Conservation (phyloP, 2,888 invertebrate genomes). For the Pachycephus smyrnensis region DNA sequence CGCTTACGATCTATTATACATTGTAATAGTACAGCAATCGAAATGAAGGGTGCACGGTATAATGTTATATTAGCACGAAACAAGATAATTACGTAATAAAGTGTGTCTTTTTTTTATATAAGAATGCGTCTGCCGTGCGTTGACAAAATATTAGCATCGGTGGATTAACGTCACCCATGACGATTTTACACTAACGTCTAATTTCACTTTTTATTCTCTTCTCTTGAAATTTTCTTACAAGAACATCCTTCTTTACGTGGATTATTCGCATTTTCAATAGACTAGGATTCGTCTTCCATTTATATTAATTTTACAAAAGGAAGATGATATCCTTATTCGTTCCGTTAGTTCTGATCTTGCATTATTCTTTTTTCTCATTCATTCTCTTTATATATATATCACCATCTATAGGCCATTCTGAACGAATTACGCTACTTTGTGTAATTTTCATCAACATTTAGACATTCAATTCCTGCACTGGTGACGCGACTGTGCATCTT, state of each 20-base stretch:
- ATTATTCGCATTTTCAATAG: background rate
- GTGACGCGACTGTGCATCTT: background rate
- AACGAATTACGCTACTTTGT: background rate
- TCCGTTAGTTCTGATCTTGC: background rate
- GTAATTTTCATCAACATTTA: background rate
- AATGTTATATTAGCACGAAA: background rate
- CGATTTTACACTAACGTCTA: background rate
- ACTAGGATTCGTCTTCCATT: background rate
- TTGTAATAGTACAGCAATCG: background rate
- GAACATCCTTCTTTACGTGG: background rate
- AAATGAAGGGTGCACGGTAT: background rate
- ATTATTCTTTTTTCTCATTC: background rate
- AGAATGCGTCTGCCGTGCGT: background rate
- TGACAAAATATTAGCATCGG: background rate
- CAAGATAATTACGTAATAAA: background rate
- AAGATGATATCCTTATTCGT: background rate
- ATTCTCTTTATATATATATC: background rate
- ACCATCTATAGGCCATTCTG: background rate
- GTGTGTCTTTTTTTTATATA: background rate
- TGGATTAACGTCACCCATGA: background rate
- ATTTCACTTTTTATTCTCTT: background rate
- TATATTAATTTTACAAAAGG: background rate
- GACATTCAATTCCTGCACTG: slow-evolving; percentile 6
- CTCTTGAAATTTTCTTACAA: background rate
- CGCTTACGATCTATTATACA: slow-evolving; percentile 6